Percentiles rank a stretch among this genome's conserved stretches.
Conservation (phyloP, 2,888 invertebrate genomes). For the Rhagium mordax region DNA sequence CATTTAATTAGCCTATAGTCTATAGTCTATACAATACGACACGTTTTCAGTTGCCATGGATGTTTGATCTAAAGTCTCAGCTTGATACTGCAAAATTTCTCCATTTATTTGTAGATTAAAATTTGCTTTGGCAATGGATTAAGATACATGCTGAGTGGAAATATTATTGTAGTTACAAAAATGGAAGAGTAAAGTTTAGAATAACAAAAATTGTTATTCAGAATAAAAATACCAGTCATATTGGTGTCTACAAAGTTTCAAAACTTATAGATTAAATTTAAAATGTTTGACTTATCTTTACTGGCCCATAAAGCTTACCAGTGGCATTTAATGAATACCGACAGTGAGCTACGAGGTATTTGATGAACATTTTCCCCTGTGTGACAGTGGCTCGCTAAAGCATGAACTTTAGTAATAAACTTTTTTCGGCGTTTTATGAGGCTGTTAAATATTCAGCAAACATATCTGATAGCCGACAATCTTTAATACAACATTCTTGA, state of each 20-base stretch:
- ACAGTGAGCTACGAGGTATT: neutral
- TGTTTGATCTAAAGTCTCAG: no score
- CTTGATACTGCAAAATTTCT: no score
- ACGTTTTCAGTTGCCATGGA: no score
- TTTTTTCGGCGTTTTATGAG: neutral
- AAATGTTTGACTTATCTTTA: neutral
- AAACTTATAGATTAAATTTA: neutral
- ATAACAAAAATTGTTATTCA: no score
- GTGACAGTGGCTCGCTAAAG: neutral
- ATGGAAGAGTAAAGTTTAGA: no score
- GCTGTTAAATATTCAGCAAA: neutral
- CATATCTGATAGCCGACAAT: neutral
- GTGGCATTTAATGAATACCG: neutral
- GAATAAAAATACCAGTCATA: no score
- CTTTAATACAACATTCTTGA: neutral
- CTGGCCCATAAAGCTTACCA: neutral
- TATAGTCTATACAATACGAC: no score
- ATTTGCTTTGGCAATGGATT: no score
- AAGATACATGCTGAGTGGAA: no score
- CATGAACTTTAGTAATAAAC: neutral
- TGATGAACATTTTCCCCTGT: neutral
- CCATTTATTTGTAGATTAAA: no score
- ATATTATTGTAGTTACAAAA: no score
- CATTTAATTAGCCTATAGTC: no score
- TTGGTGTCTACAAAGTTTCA: neutral